phyloP scores from a whole-genome alignment of 2,888 invertebrate genomes.

The Epiperipatus broadwayi region DNA sequence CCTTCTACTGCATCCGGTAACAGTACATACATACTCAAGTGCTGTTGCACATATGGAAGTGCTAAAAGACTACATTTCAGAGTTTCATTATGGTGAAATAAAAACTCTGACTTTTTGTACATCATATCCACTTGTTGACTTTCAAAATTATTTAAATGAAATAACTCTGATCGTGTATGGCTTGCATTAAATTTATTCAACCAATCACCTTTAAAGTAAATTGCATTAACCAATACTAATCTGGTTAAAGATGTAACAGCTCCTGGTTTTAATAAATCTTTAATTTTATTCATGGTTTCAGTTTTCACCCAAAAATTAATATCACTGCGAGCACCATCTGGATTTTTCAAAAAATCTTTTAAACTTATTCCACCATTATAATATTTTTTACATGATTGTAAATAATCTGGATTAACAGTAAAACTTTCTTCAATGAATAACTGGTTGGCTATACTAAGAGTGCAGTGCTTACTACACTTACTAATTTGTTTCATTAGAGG shows the following conservation, averaged over 20 bases:
- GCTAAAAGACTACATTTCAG: conserved; percentile 14
- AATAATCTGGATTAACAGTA: no score
- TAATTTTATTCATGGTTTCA: conserved; percentile 8
- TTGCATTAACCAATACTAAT: conserved; percentile 57
- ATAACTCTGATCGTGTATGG: conserved; percentile 49
- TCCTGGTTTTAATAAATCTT: no score
- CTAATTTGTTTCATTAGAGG: no score
- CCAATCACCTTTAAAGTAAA: conserved; percentile 72
- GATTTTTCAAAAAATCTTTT: conserved; percentile 6
- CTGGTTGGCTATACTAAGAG: no score
- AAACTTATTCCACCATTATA: not conserved
- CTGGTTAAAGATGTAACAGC: conserved; percentile 38
- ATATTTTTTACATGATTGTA: no score
- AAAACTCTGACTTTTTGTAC: conserved; percentile 9
- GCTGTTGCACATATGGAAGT: conserved; percentile 27
- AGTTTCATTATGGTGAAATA: conserved; percentile 7
- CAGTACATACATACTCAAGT: conserved; percentile 51
- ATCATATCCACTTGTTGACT: conserved; percentile 11
- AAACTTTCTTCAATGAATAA: no score
- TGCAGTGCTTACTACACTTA: no score
- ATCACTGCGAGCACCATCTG: not conserved
- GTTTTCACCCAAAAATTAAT: conserved; percentile 11
- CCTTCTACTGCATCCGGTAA: conserved; percentile 50
- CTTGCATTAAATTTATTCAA: conserved; percentile 45
- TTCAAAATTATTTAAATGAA: conserved; percentile 33